Conservation (phyloP, 2,888 invertebrate species). For the Pseudoips prasinana region DNA sequence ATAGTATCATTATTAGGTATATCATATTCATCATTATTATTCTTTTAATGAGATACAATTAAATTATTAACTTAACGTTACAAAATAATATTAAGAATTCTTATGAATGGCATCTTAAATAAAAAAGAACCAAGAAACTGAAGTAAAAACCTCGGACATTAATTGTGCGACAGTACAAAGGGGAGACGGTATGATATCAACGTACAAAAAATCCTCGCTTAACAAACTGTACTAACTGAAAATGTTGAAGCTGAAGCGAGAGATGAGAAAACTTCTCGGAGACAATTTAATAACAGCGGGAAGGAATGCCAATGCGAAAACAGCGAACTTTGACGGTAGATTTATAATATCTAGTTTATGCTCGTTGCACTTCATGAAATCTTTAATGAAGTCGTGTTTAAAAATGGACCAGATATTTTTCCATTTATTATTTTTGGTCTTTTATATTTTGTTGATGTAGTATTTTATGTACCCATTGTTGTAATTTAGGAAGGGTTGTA, state of each 20-base stretch:
- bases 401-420: too few species aligned
- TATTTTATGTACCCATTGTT: too few species aligned
- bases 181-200: constrained; percentile 24
- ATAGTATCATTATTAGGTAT: too few species aligned
- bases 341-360: constrained; percentile 22
- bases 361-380: constrained; percentile 22
- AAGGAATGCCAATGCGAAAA: constrained; percentile 45
- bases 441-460: too few species aligned
- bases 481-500: too few species aligned
- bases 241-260: constrained; percentile 36
- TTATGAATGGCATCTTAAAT: too few species aligned
- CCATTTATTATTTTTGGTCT: too few species aligned
- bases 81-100: constrained; percentile 15
- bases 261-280: constrained; percentile 69
- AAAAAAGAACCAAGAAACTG: too few species aligned
- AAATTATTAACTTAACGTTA: constrained; percentile 18
- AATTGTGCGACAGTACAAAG: constrained; percentile 30
- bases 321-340: constrained; percentile 37
- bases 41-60: too few species aligned
- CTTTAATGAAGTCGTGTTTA: too few species aligned
- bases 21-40: too few species aligned
- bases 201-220: constrained; percentile 37
- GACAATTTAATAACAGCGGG: constrained; percentile 71
- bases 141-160: constrained; percentile 18
- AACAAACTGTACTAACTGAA: constrained; percentile 44